Evolutionary conservation across 2,797 vertebrate genomes (phyloP), one percentile per base, ranked within the genome.

Genomic region (Trachops cirrhosus): DNA sequence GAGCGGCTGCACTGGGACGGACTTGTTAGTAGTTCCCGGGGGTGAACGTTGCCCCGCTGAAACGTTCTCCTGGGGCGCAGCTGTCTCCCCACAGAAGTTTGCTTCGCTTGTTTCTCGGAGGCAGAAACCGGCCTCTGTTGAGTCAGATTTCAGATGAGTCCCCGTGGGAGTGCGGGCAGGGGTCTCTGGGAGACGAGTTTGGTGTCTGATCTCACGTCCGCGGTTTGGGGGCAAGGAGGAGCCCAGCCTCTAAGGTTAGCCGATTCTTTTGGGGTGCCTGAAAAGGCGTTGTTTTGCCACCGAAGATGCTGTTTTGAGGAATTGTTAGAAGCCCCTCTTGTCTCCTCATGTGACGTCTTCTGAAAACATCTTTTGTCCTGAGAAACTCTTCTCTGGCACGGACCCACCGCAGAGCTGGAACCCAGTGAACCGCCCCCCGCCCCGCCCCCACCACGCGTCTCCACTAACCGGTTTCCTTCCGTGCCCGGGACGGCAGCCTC

Each of bases 401-500:
- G 29, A 46, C 41, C 18, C 68, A 37, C 34, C 12, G 2, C 82
- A 82, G 39, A 24, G 16, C 37, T 1, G 89, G 57, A 71, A 19
- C 26, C 85, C 50, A 26, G 22, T 9, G 6, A 26, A 4, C 16
- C 5, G 9, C 90, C 70, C 46, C 41, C 9, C 19, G 32, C 22
- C 24, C 34, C 34, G 29, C 44, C 26, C 46, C 46, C 11, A 12
- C n/a, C 24, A 14, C 73, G 37, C 78, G 29, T 21, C 16, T 77
- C 44, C n/a, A 0, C 83, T 97, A 94, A 97, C 83, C 87, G 46
- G 62, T 39, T 75, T 97, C 48, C 88, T 0, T 0, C 74, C 92
- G 39, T 88, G 26, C 7, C 41, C 52, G 99, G 0, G 99, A 99
- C 1, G 99, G 98, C 93, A 91, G 99, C 4, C 99, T 99, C 48